Base-by-base conservation (phyloP, 2,797 vertebrate species). In the Antennarius maculatus region DNA sequence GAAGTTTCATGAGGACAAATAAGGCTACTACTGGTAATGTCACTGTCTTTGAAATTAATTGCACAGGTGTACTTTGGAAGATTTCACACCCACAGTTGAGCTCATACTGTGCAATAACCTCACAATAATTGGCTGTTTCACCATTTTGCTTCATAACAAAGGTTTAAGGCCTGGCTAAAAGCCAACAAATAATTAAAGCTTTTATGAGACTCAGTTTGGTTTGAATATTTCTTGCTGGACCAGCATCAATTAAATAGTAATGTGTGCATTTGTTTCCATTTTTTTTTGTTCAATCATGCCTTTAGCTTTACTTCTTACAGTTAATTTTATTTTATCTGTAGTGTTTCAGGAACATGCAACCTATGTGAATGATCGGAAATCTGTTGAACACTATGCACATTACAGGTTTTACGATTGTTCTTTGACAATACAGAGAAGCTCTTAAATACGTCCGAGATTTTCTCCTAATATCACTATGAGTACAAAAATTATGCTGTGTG, bases 1-100 rank as follows among this genome's bases (percentile, higher is more conserved):
- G 28, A 62, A 56, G 62, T 62, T 66, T 52, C 41, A 18, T 31
- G 54, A 73, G 66, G 54, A 78, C 69, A 77, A 70, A 82, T 9
- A 66, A 34, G 51, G 70, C 42, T 50, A 63, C 15, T 34, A 49
- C 51, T 49, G 9, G 12, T 57, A n/a, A 54, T 29, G 5, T n/a
- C 10, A 55, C 43, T 29, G 3, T 55, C 58, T 67, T 73, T 65
- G n/a, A 59, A 55, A 72, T 37, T n/a, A 41, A 71, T 4, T 65
- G 57, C 15, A 48, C 62, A 74, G 42, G 50, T 67, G 61, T 65
- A 62, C 48, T 53, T 67, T 49, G 31, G 37, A 54, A 49, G 48
- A 14, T 56, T 49, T 49, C 13, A 50, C 23, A 18, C 57, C 8
- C 46, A 37, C 42, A 65, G 47, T 10, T 54, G 34, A 58, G 60